phyloP scores from a whole-genome alignment of 1,140 invertebrate species.

The Papilio polytes region DNA sequence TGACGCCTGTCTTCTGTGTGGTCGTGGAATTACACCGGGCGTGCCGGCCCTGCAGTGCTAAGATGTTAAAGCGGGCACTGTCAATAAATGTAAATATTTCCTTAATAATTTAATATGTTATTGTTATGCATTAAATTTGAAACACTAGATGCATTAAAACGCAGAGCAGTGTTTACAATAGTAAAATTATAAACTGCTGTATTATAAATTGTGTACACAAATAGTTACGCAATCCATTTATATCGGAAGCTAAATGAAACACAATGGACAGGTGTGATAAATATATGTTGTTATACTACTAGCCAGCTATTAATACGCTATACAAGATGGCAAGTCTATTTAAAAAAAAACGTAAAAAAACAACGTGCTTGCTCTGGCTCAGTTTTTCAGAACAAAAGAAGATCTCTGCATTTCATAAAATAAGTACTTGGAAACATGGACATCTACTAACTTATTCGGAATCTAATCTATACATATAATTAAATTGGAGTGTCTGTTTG shows the following conservation, averaged over 20 bases:
- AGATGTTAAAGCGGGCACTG: too few relatives aligned
- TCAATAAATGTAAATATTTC: not conserved
- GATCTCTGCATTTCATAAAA: too few relatives aligned
- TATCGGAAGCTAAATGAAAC: conserved; percentile 43
- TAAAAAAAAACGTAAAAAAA: too few relatives aligned
- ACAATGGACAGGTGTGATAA: conserved; percentile 43
- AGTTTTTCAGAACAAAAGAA: too few relatives aligned
- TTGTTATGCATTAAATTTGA: conserved; percentile 15
- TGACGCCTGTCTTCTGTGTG: too few relatives aligned
- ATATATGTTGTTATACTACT: not conserved
- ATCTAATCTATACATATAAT: too few relatives aligned
- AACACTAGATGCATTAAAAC: conserved; percentile 6
- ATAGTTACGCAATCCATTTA: conserved; percentile 52
- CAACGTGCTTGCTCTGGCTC: too few relatives aligned
- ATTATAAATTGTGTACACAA: conserved; percentile 14
- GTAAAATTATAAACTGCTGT: conserved; percentile 10
- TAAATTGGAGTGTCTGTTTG: too few relatives aligned
- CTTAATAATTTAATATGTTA: not conserved
- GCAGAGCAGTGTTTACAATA: not conserved
- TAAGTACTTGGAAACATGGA: too few relatives aligned
- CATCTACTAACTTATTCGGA: too few relatives aligned
- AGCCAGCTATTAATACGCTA: not conserved
- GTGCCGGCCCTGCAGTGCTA: too few relatives aligned
- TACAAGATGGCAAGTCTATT: not conserved
- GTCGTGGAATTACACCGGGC: too few relatives aligned